These are phyloP conservation scores for Endomychus coccineus DNA, from an alignment of 2,888 invertebrate genomes.

Conservation along the genomic window DNA sequence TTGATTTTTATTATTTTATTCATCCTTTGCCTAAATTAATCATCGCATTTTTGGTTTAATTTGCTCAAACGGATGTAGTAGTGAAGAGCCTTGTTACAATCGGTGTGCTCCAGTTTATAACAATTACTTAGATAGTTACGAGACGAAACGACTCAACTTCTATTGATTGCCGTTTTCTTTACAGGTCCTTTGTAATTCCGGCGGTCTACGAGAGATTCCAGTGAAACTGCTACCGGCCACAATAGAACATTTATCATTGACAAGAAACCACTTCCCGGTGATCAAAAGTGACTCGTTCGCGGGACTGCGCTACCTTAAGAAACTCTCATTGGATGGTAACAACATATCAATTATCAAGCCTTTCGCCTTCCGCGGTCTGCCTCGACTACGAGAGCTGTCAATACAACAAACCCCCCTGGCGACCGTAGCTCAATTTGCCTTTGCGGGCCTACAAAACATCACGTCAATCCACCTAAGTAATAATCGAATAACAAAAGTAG, in stretches of 20 bases:
- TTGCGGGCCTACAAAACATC: conserved; percentile 79
- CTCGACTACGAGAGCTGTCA: conserved; percentile 68
- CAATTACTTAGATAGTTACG: no score
- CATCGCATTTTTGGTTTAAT: no score
- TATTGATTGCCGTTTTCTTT: conserved; percentile 31
- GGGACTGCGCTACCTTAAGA: conserved; percentile 70
- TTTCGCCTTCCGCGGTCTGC: conserved; percentile 79
- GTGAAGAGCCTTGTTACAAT: no score
- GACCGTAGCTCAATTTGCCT: conserved; percentile 74
- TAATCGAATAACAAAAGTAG: conserved; percentile 50
- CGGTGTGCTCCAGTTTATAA: no score
- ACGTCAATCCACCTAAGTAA: conserved; percentile 55
- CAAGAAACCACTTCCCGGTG: conserved; percentile 75
- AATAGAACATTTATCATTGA: conserved; percentile 78
- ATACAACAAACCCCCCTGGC: conserved; percentile 81
- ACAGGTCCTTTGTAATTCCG: conserved; percentile 84
- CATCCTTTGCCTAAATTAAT: no score
- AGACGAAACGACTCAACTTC: no score
- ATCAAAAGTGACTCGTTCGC: conserved; percentile 78
- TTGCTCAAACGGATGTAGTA: no score
- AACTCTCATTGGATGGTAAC: conserved; percentile 80
- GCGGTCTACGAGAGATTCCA: conserved; percentile 72
- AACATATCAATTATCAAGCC: conserved; percentile 76
- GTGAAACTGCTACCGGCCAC: conserved; percentile 64
- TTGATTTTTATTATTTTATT: no score